Conservation (phyloP, 1,140 invertebrate genomes). For the Hirudo medicinalis region DNA sequence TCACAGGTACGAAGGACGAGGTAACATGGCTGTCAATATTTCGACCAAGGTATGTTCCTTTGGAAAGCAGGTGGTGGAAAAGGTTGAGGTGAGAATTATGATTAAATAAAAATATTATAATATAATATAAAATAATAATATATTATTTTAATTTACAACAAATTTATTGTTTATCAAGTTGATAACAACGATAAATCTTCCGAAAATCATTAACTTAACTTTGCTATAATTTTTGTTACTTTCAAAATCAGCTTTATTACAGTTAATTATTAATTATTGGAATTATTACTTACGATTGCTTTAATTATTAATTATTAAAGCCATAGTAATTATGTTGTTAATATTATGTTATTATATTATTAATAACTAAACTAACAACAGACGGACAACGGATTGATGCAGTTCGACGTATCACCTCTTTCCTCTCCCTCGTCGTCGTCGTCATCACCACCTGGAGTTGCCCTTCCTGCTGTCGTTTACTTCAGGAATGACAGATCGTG, state of each 20-base stretch:
- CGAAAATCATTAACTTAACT: too few relatives aligned
- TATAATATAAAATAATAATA: background rate
- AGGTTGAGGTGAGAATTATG: slow-evolving; percentile 61
- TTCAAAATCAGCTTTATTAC: too few relatives aligned
- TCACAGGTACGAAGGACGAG: slow-evolving; percentile 82
- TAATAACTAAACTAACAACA: background rate
- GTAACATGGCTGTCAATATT: slow-evolving; percentile 95
- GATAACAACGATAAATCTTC: too few relatives aligned
- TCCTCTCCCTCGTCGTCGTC: slow-evolving; percentile 17
- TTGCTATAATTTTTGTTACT: too few relatives aligned
- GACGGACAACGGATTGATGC: too few relatives aligned
- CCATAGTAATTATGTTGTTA: too few relatives aligned
- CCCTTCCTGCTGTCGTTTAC: background rate
- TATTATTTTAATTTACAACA: too few relatives aligned
- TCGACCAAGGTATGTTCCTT: slow-evolving; percentile 99
- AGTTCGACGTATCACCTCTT: slow-evolving; percentile 1
- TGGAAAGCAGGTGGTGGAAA: slow-evolving; percentile 97
- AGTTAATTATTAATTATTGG: too few relatives aligned
- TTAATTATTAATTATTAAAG: background rate
- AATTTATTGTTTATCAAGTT: too few relatives aligned
- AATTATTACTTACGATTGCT: too few relatives aligned
- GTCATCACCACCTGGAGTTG: background rate
- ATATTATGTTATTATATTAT: too few relatives aligned
- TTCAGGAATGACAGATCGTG: slow-evolving; percentile 61
- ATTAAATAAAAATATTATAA: background rate